Conservation (phyloP, 1,140 invertebrate genomes). For the Nylanderia fulva region DNA sequence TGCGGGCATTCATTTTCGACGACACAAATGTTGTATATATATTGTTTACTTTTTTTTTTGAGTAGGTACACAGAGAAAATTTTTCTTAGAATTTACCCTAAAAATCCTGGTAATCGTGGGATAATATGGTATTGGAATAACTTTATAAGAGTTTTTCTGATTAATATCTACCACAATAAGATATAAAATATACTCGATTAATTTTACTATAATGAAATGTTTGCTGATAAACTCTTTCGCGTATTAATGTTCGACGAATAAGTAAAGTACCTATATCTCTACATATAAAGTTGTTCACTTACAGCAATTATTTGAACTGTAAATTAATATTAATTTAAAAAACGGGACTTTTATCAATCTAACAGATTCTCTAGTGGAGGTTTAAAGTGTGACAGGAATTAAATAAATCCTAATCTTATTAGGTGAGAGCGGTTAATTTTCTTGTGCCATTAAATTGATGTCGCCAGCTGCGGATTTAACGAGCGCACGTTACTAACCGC, state of each 20-base stretch:
- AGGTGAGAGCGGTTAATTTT: slow-evolving; percentile 53
- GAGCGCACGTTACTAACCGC: slow-evolving; percentile 49
- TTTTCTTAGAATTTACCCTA: no score
- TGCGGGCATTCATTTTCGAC: not conserved
- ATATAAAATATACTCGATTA: no score
- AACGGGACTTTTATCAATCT: slow-evolving; percentile 15
- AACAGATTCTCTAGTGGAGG: not conserved
- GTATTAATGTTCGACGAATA: not conserved
- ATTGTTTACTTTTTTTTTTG: not conserved
- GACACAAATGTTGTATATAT: no score
- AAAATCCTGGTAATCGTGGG: no score
- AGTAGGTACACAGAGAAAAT: no score
- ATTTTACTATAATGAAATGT: slow-evolving; percentile 23
- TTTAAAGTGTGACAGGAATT: slow-evolving; percentile 30
- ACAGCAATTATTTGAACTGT: not conserved
- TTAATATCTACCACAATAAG: no score
- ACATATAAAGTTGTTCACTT: not conserved
- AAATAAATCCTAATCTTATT: slow-evolving; percentile 63
- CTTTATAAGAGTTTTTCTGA: no score
- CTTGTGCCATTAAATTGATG: slow-evolving; percentile 56
- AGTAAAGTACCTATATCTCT: not conserved
- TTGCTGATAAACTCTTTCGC: not conserved
- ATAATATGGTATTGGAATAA: no score
- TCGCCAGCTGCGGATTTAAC: slow-evolving; percentile 51
- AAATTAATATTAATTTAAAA: not conserved